These are phyloP conservation scores for Drosophila seguyi DNA, from an alignment of 1,140 invertebrate genomes.

Conservation along the genomic window DNA sequence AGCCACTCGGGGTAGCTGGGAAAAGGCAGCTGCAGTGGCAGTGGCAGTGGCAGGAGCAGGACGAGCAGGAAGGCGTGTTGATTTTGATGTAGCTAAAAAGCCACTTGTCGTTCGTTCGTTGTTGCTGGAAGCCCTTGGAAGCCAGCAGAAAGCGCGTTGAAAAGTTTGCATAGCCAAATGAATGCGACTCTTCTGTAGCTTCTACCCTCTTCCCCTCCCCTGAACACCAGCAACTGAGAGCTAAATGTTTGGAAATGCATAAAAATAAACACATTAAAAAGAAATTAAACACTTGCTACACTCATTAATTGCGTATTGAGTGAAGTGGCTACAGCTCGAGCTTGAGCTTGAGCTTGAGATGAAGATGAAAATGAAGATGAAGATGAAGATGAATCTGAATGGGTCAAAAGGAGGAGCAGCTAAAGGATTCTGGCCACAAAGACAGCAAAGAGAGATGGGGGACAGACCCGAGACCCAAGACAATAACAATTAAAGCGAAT, in stretches of 20 bases:
- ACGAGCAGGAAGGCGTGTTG: conserved; percentile 58
- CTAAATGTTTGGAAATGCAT: conserved; percentile 78
- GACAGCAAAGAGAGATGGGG: background rate
- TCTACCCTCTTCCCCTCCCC: background rate
- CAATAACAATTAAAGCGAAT: conserved; percentile 44
- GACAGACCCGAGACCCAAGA: background rate
- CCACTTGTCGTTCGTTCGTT: conserved; percentile 62
- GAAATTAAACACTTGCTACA: conserved; percentile 76
- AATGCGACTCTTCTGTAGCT: conserved; percentile 42
- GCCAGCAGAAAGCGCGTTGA: conserved; percentile 66
- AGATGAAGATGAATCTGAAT: conserved; percentile 12
- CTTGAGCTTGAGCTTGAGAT: background rate
- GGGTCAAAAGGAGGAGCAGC: background rate
- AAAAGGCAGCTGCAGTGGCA: background rate
- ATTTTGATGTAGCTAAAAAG: conserved; percentile 82
- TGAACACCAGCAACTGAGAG: background rate
- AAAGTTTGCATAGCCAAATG: conserved; percentile 80
- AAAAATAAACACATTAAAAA: conserved; percentile 81
- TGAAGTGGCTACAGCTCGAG: conserved; percentile 27
- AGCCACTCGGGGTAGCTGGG: conserved; percentile 53
- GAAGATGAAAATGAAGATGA: background rate
- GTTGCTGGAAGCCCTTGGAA: conserved; percentile 57
- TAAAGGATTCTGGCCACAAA: conserved; percentile 1
- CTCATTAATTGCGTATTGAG: conserved; percentile 68
- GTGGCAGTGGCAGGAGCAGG: no score